Conservation (phyloP, 2,888 invertebrate genomes). For the Onchidella celtica region DNA sequence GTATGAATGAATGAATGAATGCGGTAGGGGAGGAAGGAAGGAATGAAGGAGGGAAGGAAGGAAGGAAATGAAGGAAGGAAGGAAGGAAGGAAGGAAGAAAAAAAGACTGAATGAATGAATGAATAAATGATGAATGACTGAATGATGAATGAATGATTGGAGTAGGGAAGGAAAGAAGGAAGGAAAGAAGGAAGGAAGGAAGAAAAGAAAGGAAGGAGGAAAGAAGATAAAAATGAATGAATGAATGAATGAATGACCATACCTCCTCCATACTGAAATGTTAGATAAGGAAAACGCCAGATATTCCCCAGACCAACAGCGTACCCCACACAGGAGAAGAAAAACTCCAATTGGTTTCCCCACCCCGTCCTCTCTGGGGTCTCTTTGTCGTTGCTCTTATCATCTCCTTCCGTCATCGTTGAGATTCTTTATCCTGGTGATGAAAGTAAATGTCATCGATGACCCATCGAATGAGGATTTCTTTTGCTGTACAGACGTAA, state of each 20-base stretch:
- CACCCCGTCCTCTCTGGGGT: constrained; percentile 21
- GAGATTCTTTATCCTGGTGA: too few species aligned
- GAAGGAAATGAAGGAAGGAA: too few species aligned
- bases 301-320: constrained; percentile 43
- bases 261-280: constrained; percentile 43
- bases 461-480: too few species aligned
- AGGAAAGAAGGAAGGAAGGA: constrained; percentile 7
- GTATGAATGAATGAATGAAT: constrained; percentile 5
- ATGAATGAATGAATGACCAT: background rate
- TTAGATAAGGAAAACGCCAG: constrained; percentile 41
- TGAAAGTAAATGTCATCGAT: too few species aligned
- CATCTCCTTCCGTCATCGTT: background rate
- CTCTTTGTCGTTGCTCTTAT: background rate
- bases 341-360: constrained; percentile 37
- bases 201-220: background rate
- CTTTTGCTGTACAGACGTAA: too few species aligned
- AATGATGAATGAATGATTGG: background rate
- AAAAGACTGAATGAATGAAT: background rate
- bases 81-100: background rate
- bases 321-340: constrained; percentile 46
- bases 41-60: background rate
- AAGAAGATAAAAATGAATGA: background rate
- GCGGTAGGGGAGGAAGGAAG: constrained; percentile 2
- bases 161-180: background rate
- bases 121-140: too few species aligned